phyloP scores from a whole-genome alignment of 2,888 invertebrate genomes.

The Brachypalpus laphriformis region DNA sequence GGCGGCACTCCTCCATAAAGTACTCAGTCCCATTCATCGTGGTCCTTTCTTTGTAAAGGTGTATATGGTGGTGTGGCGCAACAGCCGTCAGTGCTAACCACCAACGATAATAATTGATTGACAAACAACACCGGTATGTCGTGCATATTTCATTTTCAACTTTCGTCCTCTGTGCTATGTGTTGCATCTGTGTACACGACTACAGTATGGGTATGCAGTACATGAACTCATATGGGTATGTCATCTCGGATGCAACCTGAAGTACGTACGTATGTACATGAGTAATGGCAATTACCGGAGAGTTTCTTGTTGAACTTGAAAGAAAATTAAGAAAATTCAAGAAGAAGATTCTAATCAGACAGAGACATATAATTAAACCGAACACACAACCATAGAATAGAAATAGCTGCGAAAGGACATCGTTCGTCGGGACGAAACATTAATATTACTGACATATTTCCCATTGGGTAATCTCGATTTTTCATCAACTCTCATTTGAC shows the following conservation, averaged over 20 bases:
- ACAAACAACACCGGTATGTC: slow-evolving; percentile 62
- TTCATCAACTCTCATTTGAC: slow-evolving; percentile 68
- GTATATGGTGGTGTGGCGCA: not conserved
- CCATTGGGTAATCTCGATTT: slow-evolving; percentile 72
- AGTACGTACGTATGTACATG: not conserved
- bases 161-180: slow-evolving; percentile 13
- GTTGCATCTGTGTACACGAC: not conserved
- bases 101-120: slow-evolving; percentile 71
- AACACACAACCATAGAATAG: not conserved
- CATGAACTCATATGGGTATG: not conserved
- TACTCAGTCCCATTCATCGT: not conserved
- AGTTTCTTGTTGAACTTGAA: slow-evolving; percentile 9
- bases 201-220: not conserved
- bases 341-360: slow-evolving; percentile 60
- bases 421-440: slow-evolving; percentile 51
- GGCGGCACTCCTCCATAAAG: slow-evolving; percentile 21
- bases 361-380: slow-evolving; percentile 37
- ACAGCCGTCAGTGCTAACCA: slow-evolving; percentile 39
- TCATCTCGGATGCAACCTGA: slow-evolving; percentile 2
- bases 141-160: slow-evolving; percentile 64
- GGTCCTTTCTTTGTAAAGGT: slow-evolving; percentile 28
- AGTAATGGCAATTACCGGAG: slow-evolving; percentile 21
- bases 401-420: slow-evolving; percentile 29
- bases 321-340: slow-evolving; percentile 59
- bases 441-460: slow-evolving; percentile 72